phyloP scores from a whole-genome alignment of 2,888 invertebrate genomes.

The Tyria jacobaeae region DNA sequence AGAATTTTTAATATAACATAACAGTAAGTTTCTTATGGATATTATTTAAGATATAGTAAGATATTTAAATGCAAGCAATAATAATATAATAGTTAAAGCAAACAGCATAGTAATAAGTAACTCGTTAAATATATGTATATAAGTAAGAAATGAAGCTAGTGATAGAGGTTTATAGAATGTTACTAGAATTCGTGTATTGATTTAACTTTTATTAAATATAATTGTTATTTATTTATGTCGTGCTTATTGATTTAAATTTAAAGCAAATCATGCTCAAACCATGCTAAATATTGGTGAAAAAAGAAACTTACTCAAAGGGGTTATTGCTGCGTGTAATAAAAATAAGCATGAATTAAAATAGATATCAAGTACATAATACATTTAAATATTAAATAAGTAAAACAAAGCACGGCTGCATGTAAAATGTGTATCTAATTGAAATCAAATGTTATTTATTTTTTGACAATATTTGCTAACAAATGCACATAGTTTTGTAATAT shows the following conservation, averaged over 20 bases:
- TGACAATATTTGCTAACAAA: background rate
- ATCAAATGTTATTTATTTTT: background rate
- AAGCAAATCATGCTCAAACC: conserved; percentile 17
- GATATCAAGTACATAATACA: conserved; percentile 16
- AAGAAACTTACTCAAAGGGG: conserved; percentile 81
- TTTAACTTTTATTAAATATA: too few relatives aligned
- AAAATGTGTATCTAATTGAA: background rate
- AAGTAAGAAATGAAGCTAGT: too few relatives aligned
- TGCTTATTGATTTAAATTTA: background rate
- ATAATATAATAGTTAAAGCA: background rate
- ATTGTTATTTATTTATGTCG: background rate
- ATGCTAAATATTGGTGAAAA: conserved; percentile 29
- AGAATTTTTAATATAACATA: too few relatives aligned
- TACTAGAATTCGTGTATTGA: too few relatives aligned
- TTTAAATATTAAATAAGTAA: background rate
- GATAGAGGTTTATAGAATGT: too few relatives aligned
- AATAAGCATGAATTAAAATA: conserved; percentile 53
- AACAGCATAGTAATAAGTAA: background rate
- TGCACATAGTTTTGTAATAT: background rate
- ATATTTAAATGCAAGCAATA: background rate
- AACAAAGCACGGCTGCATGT: background rate
- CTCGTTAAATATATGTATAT: background rate
- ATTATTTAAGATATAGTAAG: background rate
- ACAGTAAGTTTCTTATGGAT: too few relatives aligned
- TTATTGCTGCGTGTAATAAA: conserved; percentile 82